Base-by-base conservation (phyloP, 2,888 invertebrate genomes). In the Oligia latruncula region DNA sequence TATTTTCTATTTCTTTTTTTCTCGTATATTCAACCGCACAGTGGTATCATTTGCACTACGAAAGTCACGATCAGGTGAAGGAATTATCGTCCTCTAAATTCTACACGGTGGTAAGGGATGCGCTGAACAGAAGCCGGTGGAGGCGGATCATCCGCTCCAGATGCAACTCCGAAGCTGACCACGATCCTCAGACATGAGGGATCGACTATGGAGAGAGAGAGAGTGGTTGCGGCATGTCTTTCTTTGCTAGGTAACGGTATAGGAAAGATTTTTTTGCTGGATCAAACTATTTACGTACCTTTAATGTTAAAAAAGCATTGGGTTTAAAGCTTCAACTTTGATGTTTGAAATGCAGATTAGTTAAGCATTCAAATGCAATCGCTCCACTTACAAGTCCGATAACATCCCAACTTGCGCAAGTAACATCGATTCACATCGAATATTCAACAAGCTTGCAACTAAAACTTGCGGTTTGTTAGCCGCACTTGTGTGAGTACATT, bases 401-500 rank as follows among this genome's bases (percentile, higher is more conserved):
- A 62, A 83, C 66, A 55, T 78, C n/a, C 5, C 2, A 83, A 83
- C 49, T 81, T 71, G 55, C 55, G n/a, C 65, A 82, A 71, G 73
- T 72, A 49, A 58, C 60, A 55, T 67, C 58, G n/a, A 60, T 82
- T 72, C 29, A 49, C 43, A 70, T 75, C 43, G 35, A 72, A 78
- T 86, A 75, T 84, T 84, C 74, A n/a, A 72, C 67, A 65, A 77
- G 71, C 77, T 74, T 29, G 60, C 52, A 49, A 66, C 11, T 68
- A 68, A 52, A 72, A 62, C 68, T 82, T 66, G 71, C 29, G 71
- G 79, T 76, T 74, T 73, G 86, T 86, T 73, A 75, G 72, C 58
- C n/a, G 65, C 20, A 62, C 74, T 75, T 64, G 65, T 35, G 20
- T 60, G 62, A 62, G 43, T 70, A 65, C 55, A 29, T 40, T 77